Base-by-base conservation (phyloP, 2,888 invertebrate genomes). In the Temnothorax rugatulus region DNA sequence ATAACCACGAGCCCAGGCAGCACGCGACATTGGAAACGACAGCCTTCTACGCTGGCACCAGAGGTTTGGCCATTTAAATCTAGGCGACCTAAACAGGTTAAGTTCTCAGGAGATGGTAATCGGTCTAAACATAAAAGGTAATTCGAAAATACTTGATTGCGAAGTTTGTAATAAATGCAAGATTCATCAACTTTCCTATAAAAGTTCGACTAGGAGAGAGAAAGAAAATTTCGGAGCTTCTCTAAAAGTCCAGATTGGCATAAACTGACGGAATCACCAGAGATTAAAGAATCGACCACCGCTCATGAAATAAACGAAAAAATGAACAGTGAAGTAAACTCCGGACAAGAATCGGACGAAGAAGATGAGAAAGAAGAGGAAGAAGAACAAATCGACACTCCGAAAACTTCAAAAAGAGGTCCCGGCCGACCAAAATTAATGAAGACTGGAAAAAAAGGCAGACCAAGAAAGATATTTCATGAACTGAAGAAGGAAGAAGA, bases 51-150 rank as follows among this genome's bases (percentile, higher is more conserved):
- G 81, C 50, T 90, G 88, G 90, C 89, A 90, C 59, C 61, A 86
- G 54, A 74, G 89, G 44, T 83, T 64, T 38, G 87, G 88, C 21
- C 89, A 90, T 47, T n/a, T 90, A n/a, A 90, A 90, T 41, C 11
- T 87, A 4, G 15, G 63, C 11, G 89, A 88, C 68, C 57, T 90
- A 54, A 85, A 79, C n/a, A 86, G 74, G n/a, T 50, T 90, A 50
- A 68, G 82, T 21, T 73, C 82, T 13, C 52, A 83, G 15, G 82
- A 69, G 0, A 88, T 85, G 68, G 85, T 89, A 9, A 25, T 13
- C 4, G 88, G 89, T 0, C 50, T 89, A n/a, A 84, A 84, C 11
- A 25, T 86, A 9, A 34, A 34, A 4, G 29, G 57, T 15, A 63
- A 84, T 8, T 29, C 13, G 3, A 5, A 47, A 41, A 38, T 74